Evolutionary conservation across 2,797 vertebrate genomes (phyloP), one percentile per base, ranked within the genome.

Genomic region (Anabas testudineus): DNA sequence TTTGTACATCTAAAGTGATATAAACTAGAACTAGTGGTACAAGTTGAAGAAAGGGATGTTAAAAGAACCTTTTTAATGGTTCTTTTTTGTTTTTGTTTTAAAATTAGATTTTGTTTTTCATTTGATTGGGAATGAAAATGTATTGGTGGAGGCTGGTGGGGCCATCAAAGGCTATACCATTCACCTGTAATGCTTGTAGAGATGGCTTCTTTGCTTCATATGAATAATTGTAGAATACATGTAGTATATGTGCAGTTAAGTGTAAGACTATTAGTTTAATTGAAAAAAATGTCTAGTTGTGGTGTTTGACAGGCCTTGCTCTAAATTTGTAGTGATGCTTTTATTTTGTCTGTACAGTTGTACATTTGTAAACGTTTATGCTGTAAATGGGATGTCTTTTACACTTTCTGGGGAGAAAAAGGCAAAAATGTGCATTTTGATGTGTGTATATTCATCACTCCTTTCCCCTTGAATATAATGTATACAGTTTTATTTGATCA

Each of bases 361-460:
- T 99, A 99, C 95, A 99, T 99, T 98, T 99, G 97, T 99, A 99
- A 98, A 97, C 97, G 96, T 97, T 96, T 93, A 96, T 96, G 96
- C 95, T 98, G 97, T 99, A 99, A 97, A 99, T 99, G 96, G 94
- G 95, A 96, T 95, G 95, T 95, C 95, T 96, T 97, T 96, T 96
- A 96, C 91, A 93, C 95, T 95, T 94, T 94, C 73, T 67, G 79
- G 93, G 93, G 87, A 55, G 89, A 91, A 91, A 93, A 94, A 94
- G 93, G 93, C 80, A 88, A 89, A 93, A 93, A 88, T 94, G 95
- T 96, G 95, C 96, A 96, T 98, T 96, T 97, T 97, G 96, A 90
- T 92, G 90, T 97, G 96, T 98, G 96, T 97, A 97, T 96, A 98
- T 98, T 97, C 93, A 93, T 93, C 95, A 96, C 94, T 95, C 94